Percentiles rank a stretch among this genome's conserved stretches.
phyloP scores from a whole-genome alignment of 2,113 vertebrate species.

The Colossoma macropomum region DNA sequence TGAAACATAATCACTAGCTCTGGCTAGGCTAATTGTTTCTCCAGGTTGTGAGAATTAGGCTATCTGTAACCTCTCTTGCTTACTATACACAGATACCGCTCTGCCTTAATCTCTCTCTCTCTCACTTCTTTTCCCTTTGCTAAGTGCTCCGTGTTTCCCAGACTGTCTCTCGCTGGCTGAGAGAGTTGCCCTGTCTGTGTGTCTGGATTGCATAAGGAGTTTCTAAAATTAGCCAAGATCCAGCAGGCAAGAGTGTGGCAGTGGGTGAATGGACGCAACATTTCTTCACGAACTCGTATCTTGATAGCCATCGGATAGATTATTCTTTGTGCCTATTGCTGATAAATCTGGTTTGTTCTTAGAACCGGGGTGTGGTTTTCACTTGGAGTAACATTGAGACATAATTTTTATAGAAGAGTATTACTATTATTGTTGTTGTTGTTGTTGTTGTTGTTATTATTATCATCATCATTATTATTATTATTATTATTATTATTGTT shows the following conservation, averaged over 20 bases:
- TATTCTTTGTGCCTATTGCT: not conserved
- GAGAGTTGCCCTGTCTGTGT: slow-evolving; percentile 62
- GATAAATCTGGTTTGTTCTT: not conserved
- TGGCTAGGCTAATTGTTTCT: no score
- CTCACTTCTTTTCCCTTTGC: slow-evolving; percentile 19
- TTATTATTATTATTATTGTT: no score
- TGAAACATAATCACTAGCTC: no score
- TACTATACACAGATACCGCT: slow-evolving; percentile 16
- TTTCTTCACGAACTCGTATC: slow-evolving; percentile 35
- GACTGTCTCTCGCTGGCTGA: slow-evolving; percentile 47
- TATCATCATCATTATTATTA: no score
- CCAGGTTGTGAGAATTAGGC: not conserved
- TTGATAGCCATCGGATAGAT: not conserved
- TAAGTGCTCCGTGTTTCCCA: slow-evolving; percentile 35
- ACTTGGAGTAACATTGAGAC: no score
- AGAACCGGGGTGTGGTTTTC: no score
- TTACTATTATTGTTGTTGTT: no score
- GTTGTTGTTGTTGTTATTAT: no score
- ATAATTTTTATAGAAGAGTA: no score
- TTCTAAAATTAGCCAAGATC: slow-evolving; percentile 72
- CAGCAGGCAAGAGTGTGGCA: slow-evolving; percentile 61
- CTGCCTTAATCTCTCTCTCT: slow-evolving; percentile 20
- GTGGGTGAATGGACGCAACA: slow-evolving; percentile 46
- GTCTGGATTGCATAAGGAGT: slow-evolving; percentile 68
- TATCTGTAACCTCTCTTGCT: not conserved